Percentiles rank a stretch among this genome's conserved stretches.
Conservation (phyloP, 2,113 vertebrate genomes). For the Egretta garzetta region DNA sequence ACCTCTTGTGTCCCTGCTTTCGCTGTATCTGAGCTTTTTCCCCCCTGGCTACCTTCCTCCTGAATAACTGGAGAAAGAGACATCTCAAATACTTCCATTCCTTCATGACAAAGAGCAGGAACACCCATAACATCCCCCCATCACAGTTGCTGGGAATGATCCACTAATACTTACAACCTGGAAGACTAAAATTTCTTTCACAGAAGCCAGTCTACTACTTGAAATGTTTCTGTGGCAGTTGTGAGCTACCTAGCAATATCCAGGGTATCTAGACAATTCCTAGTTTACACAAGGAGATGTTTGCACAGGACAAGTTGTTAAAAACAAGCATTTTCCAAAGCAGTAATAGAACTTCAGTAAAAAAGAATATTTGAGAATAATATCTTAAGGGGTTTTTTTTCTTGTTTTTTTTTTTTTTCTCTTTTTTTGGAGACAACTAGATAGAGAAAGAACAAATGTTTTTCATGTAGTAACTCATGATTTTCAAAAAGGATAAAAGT, state of each 20-base stretch:
- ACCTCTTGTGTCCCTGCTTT: not conserved
- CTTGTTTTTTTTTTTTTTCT: too few relatives aligned
- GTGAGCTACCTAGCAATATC: not conserved
- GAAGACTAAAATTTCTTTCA: not conserved
- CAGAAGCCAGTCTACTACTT: not conserved
- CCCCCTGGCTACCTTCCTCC: not conserved
- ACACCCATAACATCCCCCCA: not conserved
- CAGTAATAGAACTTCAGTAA: not conserved
- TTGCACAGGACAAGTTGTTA: not conserved
- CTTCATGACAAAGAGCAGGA: not conserved
- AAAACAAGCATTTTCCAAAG: not conserved
- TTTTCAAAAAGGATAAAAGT: not conserved
- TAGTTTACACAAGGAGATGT: not conserved
- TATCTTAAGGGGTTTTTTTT: too few relatives aligned
- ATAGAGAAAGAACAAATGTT: not conserved
- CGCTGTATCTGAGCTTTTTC: accelerated
- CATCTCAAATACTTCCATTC: not conserved
- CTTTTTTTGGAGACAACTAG: not conserved
- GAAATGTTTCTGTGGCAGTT: not conserved
- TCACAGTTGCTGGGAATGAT: not conserved
- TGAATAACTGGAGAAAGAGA: not conserved
- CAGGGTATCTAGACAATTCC: not conserved
- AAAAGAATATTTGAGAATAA: not conserved
- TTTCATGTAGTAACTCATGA: not conserved
- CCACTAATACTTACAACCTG: not conserved